Evolutionary conservation across 1,140 invertebrate species (phyloP), one percentile per base, ranked within the genome.

Genomic region (Zaprionus ghesquierei): DNA sequence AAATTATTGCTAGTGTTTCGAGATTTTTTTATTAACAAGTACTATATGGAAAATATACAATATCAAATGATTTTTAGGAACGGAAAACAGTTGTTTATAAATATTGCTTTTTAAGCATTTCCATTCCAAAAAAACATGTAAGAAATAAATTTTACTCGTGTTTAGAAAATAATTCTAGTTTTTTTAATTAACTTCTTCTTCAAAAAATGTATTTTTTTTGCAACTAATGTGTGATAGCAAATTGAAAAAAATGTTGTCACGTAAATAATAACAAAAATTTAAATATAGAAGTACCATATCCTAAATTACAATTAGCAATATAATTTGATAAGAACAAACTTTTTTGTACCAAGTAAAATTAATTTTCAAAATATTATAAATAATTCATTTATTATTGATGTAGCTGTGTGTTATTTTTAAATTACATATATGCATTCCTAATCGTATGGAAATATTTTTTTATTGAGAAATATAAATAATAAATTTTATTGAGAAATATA

Each of bases 401-500:
- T 33, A 56, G 63, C 27, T 38, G 9, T 49, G 22, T 44, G 20
- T 8, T 6, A 38, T 18, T 23, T 55, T 20, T 23, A 23, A 31
- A 58, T n/a, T n/a, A 41, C 22, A 50, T 31, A 25, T 20, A 55
- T 61, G 33, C 22, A 56, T 35, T 41, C 33, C n/a, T 20, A 54
- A 61, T 22, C 18, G 61, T 46, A 51, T 54, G 49, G 23, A 56
- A 73, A 71, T 82, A 87, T 87, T 79, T 87, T 87, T 87, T 79
- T 87, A 80, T 49, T 70, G 58, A 77, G 62, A 61, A 76, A 56
- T 63, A 22, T 54, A 23, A 62, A 69, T 50, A 49, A 66, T 18
- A 53, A 35, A 35, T 31, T 46, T 6, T 27, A 55, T 22, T n/a
- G 18, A 46, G 41, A 12, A 46, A 46, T 18, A 46, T 46, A 41